These are phyloP conservation scores for Coleophora flavipennella DNA, from an alignment of 2,888 invertebrate genomes.

Conservation along the genomic window DNA sequence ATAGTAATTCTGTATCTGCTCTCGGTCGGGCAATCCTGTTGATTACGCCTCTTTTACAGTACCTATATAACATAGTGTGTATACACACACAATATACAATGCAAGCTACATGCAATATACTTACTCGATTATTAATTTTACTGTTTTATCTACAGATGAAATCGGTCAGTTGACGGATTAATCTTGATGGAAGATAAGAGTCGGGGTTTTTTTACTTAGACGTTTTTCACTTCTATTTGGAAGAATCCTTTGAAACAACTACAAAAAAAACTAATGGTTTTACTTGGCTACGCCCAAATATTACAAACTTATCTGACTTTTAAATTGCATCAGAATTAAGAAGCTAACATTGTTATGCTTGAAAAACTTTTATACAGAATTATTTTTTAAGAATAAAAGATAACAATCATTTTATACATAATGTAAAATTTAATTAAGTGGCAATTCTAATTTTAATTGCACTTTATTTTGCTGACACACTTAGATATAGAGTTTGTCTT, in stretches of 20 bases:
- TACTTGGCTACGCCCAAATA: too few relatives aligned
- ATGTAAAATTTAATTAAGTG: conserved; percentile 65
- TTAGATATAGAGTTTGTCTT: conserved; percentile 55
- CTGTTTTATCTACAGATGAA: conserved; percentile 64
- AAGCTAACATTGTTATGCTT: conserved; percentile 49
- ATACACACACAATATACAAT: conserved; percentile 66
- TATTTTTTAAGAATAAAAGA: conserved; percentile 65
- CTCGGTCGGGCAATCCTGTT: conserved; percentile 53
- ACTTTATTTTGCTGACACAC: conserved; percentile 72
- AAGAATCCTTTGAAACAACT: too few relatives aligned
- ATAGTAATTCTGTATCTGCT: conserved; percentile 36
- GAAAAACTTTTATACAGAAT: conserved; percentile 68
- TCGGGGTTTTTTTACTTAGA: conserved; percentile 14
- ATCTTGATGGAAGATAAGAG: conserved; percentile 32
- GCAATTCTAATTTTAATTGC: conserved; percentile 68
- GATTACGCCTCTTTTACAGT: conserved; percentile 53
- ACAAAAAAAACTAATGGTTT: too few relatives aligned
- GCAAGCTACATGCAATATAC: conserved; percentile 61
- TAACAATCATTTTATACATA: conserved; percentile 45
- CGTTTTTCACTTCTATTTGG: neutral
- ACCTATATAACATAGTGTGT: conserved; percentile 58
- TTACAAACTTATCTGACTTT: too few relatives aligned
- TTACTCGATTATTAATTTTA: conserved; percentile 53
- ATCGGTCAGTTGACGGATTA: conserved; percentile 29
- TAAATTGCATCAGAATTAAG: conserved; percentile 10